phyloP scores from a whole-genome alignment of 2,797 vertebrate genomes.

The Halcyon smyrnensis region DNA sequence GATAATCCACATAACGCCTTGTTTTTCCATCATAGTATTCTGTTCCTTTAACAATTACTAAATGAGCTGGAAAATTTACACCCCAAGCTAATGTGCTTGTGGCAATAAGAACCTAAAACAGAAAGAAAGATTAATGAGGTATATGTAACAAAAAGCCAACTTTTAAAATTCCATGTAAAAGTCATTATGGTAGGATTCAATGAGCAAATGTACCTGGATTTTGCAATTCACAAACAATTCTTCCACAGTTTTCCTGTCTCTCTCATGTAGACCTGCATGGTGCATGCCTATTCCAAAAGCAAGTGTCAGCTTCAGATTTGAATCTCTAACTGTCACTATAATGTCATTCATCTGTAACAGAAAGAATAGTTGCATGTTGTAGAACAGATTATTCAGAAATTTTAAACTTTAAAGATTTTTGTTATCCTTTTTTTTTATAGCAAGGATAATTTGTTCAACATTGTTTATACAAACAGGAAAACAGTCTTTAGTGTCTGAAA shows the following conservation, averaged over 20 bases:
- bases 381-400: neutral
- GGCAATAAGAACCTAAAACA: constrained; percentile 92
- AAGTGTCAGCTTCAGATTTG: constrained; percentile 95
- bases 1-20: constrained; percentile 95
- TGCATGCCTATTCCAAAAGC: constrained; percentile 98
- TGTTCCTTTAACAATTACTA: constrained; percentile 97
- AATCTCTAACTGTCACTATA: constrained; percentile 91
- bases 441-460: neutral
- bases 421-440: neutral
- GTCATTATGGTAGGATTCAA: neutral
- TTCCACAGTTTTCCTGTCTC: constrained; percentile 94
- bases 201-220: constrained; percentile 88
- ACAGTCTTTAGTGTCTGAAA: neutral
- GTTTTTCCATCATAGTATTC: constrained; percentile 98
- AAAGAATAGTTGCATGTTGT: neutral
- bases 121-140: constrained; percentile 55
- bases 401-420: neutral
- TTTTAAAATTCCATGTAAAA: constrained; percentile 51
- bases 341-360: constrained; percentile 89
- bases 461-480: neutral
- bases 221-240: constrained; percentile 98
- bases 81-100: constrained; percentile 99
- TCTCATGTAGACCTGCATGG: constrained; percentile 94
- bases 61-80: constrained; percentile 97
- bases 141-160: constrained; percentile 44